Evolutionary conservation across 2,113 vertebrate species (phyloP).

Genomic region (Ovibos moschatus): DNA sequence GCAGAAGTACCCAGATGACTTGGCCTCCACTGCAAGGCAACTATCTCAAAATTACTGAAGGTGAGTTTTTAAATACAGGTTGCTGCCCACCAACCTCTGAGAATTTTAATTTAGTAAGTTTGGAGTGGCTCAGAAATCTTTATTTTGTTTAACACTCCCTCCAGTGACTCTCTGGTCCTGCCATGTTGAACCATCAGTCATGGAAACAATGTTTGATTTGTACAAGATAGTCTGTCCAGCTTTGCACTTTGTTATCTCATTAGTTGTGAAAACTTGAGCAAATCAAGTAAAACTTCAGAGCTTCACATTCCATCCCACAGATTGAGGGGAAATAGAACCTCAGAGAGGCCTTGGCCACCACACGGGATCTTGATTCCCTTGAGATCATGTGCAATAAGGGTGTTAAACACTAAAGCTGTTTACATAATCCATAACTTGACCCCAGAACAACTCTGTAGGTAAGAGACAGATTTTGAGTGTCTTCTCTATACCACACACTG

Average conservation of each 20-base stretch:
- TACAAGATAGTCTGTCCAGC: not conserved
- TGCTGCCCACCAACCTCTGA: not conserved
- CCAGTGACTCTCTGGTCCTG: not conserved
- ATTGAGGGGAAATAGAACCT: not conserved
- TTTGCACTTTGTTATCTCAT: not conserved
- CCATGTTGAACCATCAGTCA: not conserved
- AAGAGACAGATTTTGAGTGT: not conserved
- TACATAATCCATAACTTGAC: not conserved
- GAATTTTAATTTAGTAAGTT: not conserved
- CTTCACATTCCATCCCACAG: not conserved
- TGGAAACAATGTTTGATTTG: not conserved
- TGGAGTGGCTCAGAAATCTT: not conserved
- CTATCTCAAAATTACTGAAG: not conserved
- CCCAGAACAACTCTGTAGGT: not conserved
- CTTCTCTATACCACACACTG: not conserved
- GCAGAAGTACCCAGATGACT: not conserved
- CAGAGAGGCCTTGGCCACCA: not conserved
- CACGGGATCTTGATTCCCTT: not conserved
- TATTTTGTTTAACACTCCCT: not conserved
- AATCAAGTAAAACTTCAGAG: not conserved
- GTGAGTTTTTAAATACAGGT: not conserved
- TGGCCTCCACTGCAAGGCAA: not conserved
- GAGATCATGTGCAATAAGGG: not conserved
- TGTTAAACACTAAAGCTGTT: not conserved
- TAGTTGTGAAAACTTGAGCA: not conserved